Evolutionary conservation across 2,888 invertebrate species (phyloP).

Genomic region (Acleris literana): DNA sequence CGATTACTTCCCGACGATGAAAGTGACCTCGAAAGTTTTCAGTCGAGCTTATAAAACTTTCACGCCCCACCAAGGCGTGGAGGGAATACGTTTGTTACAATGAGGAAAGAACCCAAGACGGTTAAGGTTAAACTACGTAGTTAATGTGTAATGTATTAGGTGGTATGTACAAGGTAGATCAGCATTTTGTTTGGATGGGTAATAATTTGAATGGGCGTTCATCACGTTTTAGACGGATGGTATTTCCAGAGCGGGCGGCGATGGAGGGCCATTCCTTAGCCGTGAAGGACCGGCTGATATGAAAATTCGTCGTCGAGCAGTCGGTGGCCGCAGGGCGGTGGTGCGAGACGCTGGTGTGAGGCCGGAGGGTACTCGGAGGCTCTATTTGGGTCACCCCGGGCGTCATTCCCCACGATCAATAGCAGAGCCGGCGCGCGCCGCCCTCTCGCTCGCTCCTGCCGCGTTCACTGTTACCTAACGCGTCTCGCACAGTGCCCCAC

Average conservation of each 20-base stretch:
- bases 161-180: background rate
- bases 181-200: background rate
- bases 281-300: slow-evolving; percentile 76
- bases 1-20: slow-evolving; percentile 35
- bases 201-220: slow-evolving; percentile 45
- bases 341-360: slow-evolving; percentile 54
- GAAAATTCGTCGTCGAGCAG: slow-evolving; percentile 79
- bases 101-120: slow-evolving; percentile 8
- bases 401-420: slow-evolving; percentile 81
- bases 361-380: slow-evolving; percentile 71
- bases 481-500: slow-evolving; percentile 74
- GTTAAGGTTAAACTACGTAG: slow-evolving; percentile 13
- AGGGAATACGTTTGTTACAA: slow-evolving; percentile 10
- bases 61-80: slow-evolving; percentile 30
- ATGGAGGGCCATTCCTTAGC: slow-evolving; percentile 69
- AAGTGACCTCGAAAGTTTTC: slow-evolving; percentile 43
- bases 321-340: slow-evolving; percentile 58
- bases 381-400: slow-evolving; percentile 84
- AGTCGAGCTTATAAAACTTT: slow-evolving; percentile 42
- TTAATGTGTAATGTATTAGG: slow-evolving; percentile 13
- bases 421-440: slow-evolving; percentile 78
- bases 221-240: slow-evolving; percentile 66
- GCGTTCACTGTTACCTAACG: slow-evolving; percentile 72
- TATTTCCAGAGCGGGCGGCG: slow-evolving; percentile 60
- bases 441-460: slow-evolving; percentile 65